phyloP scores from a whole-genome alignment of 2,113 vertebrate genomes.

The Saimiri boliviensis region DNA sequence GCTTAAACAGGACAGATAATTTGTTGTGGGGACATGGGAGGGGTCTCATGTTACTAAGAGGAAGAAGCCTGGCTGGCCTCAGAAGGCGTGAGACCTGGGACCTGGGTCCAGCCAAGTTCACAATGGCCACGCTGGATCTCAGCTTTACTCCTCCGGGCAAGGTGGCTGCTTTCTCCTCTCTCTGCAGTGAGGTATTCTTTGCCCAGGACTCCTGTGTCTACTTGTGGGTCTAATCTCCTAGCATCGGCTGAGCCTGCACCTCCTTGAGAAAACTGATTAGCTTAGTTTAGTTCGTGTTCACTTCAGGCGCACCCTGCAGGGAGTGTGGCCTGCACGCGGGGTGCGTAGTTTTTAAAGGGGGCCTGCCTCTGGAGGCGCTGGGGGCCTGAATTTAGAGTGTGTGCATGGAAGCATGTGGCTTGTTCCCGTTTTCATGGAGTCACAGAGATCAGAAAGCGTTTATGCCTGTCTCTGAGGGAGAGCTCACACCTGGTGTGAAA shows the following conservation, averaged over 20 bases:
- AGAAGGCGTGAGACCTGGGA: neutral
- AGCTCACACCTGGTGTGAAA: neutral
- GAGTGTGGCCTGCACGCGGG: neutral
- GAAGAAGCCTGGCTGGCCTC: too few relatives aligned
- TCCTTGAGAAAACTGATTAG: too few relatives aligned
- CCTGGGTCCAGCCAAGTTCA: too few relatives aligned
- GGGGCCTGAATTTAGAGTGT: fast-evolving
- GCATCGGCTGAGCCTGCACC: neutral
- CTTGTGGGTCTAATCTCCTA: neutral
- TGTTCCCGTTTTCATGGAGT: neutral
- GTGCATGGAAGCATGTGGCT: neutral
- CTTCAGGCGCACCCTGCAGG: fast-evolving
- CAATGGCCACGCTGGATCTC: fast-evolving
- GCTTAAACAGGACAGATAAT: neutral
- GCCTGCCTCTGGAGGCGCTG: fast-evolving
- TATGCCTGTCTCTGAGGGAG: neutral
- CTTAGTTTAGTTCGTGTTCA: neutral
- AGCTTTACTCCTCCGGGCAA: neutral
- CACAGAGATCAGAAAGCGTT: neutral
- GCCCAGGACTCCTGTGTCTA: neutral
- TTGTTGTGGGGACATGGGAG: fast-evolving
- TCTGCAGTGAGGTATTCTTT: neutral
- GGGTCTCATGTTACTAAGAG: neutral
- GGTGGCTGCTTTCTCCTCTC: neutral
- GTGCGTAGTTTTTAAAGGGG: neutral